Conservation (phyloP, 2,797 vertebrate genomes). For the Alfaro cultratus region DNA sequence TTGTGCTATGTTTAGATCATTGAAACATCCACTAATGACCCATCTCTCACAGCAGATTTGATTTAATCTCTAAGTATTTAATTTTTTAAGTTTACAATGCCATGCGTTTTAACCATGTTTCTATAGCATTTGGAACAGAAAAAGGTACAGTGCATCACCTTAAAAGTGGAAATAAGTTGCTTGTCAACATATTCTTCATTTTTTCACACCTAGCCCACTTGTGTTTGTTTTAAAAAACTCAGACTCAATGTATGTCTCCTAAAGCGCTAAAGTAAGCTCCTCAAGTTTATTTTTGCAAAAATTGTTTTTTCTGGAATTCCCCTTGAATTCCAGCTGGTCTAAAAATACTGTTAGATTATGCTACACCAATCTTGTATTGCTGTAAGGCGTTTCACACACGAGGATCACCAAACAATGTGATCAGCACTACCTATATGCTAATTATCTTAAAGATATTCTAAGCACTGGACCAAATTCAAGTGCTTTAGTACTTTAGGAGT, state of each 20-base stretch:
- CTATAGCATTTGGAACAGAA: background rate
- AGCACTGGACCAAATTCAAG: background rate
- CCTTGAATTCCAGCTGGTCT: background rate
- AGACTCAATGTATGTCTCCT: background rate
- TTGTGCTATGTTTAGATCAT: background rate
- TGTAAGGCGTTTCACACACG: background rate
- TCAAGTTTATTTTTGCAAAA: background rate
- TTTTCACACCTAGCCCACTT: background rate
- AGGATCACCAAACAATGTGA: background rate
- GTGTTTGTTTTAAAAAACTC: background rate
- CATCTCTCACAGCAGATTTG: background rate
- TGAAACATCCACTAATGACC: background rate
- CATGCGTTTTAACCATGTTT: background rate
- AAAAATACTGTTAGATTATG: background rate
- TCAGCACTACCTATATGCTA: background rate
- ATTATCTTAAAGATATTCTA: background rate
- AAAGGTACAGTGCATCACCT: background rate
- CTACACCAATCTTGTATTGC: background rate
- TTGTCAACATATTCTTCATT: background rate
- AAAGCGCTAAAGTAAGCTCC: background rate
- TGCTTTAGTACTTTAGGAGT: background rate
- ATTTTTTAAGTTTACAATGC: background rate
- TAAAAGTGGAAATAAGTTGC: background rate
- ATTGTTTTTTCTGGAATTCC: background rate
- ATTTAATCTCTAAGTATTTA: background rate